Percentiles rank a stretch among this genome's conserved stretches.
Conservation (phyloP, 2,888 invertebrate species). For the Allygus modestus region DNA sequence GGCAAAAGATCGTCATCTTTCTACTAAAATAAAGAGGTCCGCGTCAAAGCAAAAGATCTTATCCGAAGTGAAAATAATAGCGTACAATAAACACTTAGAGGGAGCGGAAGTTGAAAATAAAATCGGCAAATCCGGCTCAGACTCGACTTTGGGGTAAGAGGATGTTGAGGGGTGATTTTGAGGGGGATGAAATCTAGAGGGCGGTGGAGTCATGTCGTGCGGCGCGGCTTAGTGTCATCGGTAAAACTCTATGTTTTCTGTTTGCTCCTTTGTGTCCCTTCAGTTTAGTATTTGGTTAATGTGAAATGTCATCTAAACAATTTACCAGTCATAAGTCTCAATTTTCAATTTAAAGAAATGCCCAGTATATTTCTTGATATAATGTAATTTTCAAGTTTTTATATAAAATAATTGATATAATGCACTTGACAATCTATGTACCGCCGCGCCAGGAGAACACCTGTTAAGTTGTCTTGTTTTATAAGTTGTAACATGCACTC, state of each 20-base stretch:
- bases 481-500: no score
- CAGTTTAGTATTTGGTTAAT: no score
- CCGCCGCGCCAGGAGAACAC: no score
- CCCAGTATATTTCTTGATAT: no score
- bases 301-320: no score
- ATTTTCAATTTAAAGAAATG: no score
- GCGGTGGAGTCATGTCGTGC: background rate
- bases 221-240: background rate
- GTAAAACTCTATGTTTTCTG: background rate
- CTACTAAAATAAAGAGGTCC: background rate
- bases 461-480: no score
- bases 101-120: slow-evolving; percentile 33
- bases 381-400: no score
- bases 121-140: slow-evolving; percentile 45
- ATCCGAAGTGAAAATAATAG: slow-evolving; percentile 6
- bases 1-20: no score
- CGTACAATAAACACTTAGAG: slow-evolving; percentile 19
- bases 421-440: no score
- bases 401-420: no score
- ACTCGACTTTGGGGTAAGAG: slow-evolving; percentile 9
- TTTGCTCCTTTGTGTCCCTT: background rate
- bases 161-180: slow-evolving; percentile 8
- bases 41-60: background rate
- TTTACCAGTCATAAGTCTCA: no score
- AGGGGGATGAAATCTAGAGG: slow-evolving; percentile 38